phyloP scores from a whole-genome alignment of 2,797 vertebrate species.

The Benthosema pterotum region DNA sequence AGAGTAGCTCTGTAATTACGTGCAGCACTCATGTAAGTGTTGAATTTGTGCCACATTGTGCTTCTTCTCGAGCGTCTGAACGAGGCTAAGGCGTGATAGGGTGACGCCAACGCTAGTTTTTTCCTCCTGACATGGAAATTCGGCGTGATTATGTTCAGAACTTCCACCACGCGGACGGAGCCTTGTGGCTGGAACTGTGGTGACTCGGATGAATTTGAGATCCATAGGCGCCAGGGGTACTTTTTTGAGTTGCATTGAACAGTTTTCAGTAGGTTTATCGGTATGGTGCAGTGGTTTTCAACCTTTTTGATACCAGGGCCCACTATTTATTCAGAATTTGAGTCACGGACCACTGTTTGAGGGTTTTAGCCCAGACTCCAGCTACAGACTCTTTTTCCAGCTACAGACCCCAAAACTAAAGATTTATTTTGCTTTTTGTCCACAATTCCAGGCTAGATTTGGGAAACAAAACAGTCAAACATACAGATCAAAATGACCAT shows the following conservation, averaged over 20 bases:
- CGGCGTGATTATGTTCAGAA: conserved; percentile 15
- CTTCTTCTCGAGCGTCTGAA: background rate
- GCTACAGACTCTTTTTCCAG: too few relatives aligned
- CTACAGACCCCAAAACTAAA: too few relatives aligned
- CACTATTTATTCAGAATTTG: too few relatives aligned
- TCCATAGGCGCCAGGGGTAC: conserved; percentile 7
- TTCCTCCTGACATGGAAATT: conserved; percentile 10
- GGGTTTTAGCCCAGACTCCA: too few relatives aligned
- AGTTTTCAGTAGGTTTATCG: too few relatives aligned
- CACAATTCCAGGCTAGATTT: too few relatives aligned
- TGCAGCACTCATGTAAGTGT: conserved; percentile 26
- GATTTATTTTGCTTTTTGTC: too few relatives aligned
- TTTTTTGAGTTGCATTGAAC: conserved; percentile 19
- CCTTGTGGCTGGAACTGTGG: background rate
- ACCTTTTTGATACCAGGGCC: too few relatives aligned
- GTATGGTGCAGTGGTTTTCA: too few relatives aligned
- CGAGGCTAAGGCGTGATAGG: background rate
- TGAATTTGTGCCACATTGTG: conserved; percentile 24
- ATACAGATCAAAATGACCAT: too few relatives aligned
- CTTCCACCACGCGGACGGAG: conserved; percentile 13
- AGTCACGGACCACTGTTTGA: too few relatives aligned
- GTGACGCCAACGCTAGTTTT: conserved; percentile 29
- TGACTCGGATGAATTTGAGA: conserved; percentile 21
- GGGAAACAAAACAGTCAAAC: too few relatives aligned
- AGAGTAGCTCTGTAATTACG: conserved; percentile 30